Conservation (phyloP, 2,888 invertebrate genomes). For the Fabriciana adippe region DNA sequence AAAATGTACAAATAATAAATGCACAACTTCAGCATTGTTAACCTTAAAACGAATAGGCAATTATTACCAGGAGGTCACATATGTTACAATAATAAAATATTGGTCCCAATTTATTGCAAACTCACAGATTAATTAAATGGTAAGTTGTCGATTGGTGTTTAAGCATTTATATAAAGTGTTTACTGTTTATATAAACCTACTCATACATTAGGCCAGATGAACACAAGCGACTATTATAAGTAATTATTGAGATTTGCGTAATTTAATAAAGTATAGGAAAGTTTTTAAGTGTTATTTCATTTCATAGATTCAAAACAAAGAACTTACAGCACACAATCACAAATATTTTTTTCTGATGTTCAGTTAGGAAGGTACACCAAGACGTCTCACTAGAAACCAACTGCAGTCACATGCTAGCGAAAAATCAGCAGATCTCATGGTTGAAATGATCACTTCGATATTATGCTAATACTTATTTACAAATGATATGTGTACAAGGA, state of each 20-base stretch:
- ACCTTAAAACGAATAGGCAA: constrained; percentile 45
- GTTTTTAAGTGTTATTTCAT: background rate
- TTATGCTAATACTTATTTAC: constrained; percentile 20
- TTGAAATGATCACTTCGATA: constrained; percentile 17
- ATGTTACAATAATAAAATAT: constrained; percentile 43
- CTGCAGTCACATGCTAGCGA: constrained; percentile 36
- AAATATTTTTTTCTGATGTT: background rate
- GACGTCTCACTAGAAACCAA: constrained; percentile 38
- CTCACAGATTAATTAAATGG: constrained; percentile 42
- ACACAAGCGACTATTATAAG: background rate
- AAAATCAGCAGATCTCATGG: constrained; percentile 17
- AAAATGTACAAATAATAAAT: constrained; percentile 81
- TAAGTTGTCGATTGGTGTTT: constrained; percentile 8
- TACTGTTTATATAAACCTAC: background rate
- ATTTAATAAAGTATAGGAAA: background rate
- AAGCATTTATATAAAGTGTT: constrained; percentile 7
- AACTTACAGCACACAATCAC: constrained; percentile 3
- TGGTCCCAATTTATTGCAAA: constrained; percentile 70
- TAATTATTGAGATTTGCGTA: background rate
- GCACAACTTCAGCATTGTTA: constrained; percentile 82
- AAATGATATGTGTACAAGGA: constrained; percentile 24
- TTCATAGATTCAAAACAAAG: constrained; percentile 5
- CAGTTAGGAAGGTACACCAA: background rate
- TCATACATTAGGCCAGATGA: constrained; percentile 13
- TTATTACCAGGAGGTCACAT: constrained; percentile 28